Percentiles rank a stretch among this genome's conserved stretches.
These are phyloP conservation scores for Lophius piscatorius DNA, from an alignment of 2,113 vertebrate genomes.

Conservation along the genomic window DNA sequence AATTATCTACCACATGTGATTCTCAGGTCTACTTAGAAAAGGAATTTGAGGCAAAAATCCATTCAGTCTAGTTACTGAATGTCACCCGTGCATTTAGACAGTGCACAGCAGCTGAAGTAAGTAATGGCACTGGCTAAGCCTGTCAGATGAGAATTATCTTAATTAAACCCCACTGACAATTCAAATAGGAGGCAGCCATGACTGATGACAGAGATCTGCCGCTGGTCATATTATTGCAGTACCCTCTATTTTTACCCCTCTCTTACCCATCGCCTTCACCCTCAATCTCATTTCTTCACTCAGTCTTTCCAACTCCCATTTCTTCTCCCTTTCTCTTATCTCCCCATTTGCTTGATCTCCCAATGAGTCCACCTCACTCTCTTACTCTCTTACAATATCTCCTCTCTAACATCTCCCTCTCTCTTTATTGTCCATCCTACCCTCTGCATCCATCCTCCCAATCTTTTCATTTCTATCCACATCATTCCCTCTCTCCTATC, in stretches of 20 bases:
- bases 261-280: slow-evolving; percentile 30
- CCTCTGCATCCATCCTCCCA: neutral
- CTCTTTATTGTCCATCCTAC: neutral
- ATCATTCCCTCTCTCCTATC: neutral
- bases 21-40: slow-evolving; percentile 3
- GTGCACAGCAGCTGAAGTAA: slow-evolving; percentile 55
- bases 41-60: slow-evolving; percentile 21
- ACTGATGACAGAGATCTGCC: slow-evolving; percentile 74
- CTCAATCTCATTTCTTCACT: slow-evolving; percentile 34
- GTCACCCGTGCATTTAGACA: neutral
- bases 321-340: slow-evolving; percentile 14
- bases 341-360: no score
- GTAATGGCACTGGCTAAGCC: slow-evolving; percentile 69
- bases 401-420: neutral
- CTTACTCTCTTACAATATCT: neutral
- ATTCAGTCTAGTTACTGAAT: neutral
- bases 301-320: slow-evolving; percentile 7
- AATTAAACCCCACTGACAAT: slow-evolving; percentile 81
- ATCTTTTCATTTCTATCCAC: neutral
- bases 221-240: slow-evolving; percentile 65
- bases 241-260: slow-evolving; percentile 69
- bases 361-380: neutral
- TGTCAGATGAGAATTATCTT: slow-evolving; percentile 81
- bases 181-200: slow-evolving; percentile 73
- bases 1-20: neutral